Base-by-base conservation (phyloP, 2,113 vertebrate genomes). In the Elephantulus edwardii region DNA sequence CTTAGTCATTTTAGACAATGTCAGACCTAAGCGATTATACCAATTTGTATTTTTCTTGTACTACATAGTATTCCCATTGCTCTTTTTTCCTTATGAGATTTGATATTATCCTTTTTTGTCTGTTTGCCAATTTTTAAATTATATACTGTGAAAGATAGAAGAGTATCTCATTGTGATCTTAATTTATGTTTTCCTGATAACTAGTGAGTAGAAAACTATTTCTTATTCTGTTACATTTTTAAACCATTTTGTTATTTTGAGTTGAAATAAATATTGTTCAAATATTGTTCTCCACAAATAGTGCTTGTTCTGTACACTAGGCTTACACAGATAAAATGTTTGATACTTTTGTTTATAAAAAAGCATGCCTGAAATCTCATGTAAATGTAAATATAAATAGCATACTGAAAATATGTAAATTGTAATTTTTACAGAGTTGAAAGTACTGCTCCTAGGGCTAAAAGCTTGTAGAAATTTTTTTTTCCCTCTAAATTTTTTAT, bases 351-450 rank as follows among this genome's bases (percentile, higher is more conserved):
- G 40, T 44, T 74, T 87, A 35, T 83, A 64, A 26, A 44, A 40
- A 24, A 71, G 38, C 13, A 58, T 68, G 16, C 35, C 19, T 72
- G 50, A 91, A 72, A 19, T 89, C 60, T 44, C 86, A 5, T 85
- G 42, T 75, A 90, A 89, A 89, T 87, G n/a, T n/a, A n/a, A n/a
- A n/a, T n/a, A 4, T 86, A 72, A 56, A 66, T 66, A 89, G 72
- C 28, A 66, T 79, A 40, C 83, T 83, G 3, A 83, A 78, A 24
- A 68, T 87, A n/a, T n/a, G 13, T 82, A 71, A 62, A 64, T 16
- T 75, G 1, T 78, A 52, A 77, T 24, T 85, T 81, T 56, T 58
- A 40, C 82, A 71, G 50, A 85, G 17, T 58, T 89, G 20, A 81
- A 81, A 86, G n/a, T 82, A 52, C 8, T 50, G 4, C 84, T 87